Evolutionary conservation across 2,888 invertebrate species (phyloP), one percentile per base, ranked within the genome.

Genomic region (Limenitis camilla): DNA sequence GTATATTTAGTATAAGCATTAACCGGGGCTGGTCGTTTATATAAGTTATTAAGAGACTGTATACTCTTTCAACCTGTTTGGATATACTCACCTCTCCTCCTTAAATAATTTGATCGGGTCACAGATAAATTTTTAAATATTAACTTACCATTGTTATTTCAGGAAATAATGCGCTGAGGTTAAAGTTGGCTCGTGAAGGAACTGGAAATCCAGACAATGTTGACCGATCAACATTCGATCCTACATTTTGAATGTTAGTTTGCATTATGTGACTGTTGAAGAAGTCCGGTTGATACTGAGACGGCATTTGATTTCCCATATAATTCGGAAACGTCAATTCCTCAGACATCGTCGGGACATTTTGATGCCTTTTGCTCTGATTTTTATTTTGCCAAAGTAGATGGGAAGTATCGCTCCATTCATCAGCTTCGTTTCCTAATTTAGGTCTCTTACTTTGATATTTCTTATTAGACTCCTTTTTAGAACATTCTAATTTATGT

Each of bases 91-190:
- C 1, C 2, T 19, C 19, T 19, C 19, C 19, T 19, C 19, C n/a
- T n/a, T n/a, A 19, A 19, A 19, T 19, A 19, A 19, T 19, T 19
- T 19, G 3, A 19, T 19, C n/a, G n/a, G n/a, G n/a, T 19, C 1
- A 19, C 19, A 19, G 19, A 19, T 10, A 8, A 31, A 9, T 30
- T 11, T 31, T 33, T 28, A 2, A 32, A 10, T 3, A 8, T 10
- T 40, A 40, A 69, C 81, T 81, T 64, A 88, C 88, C 88, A 88
- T 88, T 48, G 94, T 94, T 63, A 95, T 94, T 86, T 95, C 95
- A 2, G 95, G 95, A 74, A 94, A 94, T 66, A 95, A 93, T 0
- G 94, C 92, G 67, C 94, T 94, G 39, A 95, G 83, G 78, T 94
- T 94, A 70, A 95, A 95, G 74, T 94, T 95, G 1, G 94, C 92